phyloP scores from a whole-genome alignment of 2,113 vertebrate genomes.

The Phyllostomus discolor region DNA sequence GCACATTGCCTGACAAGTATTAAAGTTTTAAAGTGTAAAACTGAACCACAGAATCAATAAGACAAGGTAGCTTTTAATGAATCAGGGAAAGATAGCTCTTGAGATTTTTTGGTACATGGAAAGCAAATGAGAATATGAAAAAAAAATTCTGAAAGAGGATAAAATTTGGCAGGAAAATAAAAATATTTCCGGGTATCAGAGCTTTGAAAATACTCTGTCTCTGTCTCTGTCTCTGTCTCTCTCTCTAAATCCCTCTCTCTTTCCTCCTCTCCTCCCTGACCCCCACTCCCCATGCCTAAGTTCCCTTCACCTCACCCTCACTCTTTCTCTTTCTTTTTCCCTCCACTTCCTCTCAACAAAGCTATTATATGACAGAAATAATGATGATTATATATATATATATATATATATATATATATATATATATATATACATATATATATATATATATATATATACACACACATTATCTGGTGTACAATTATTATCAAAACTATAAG shows the following conservation, averaged over 20 bases:
- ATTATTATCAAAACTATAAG: not conserved
- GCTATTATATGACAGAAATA: not conserved
- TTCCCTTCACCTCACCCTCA: not conserved
- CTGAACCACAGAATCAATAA: not conserved
- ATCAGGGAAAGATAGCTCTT: not conserved
- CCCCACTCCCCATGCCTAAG: not conserved
- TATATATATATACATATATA: not conserved
- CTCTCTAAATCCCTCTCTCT: not conserved
- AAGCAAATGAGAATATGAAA: not conserved
- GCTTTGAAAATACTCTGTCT: not conserved
- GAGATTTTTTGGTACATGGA: not conserved
- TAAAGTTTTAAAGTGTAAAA: constrained; percentile 4
- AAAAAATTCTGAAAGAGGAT: not conserved
- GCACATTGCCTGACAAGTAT: not conserved
- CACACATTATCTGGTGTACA: not conserved
- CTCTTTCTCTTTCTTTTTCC: accelerated
- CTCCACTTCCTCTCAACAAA: not conserved
- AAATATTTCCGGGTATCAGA: not conserved
- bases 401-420: not conserved
- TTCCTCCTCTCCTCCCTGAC: not conserved
- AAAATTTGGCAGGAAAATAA: not conserved
- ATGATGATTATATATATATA: not conserved
- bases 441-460: not conserved
- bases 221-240: not conserved
- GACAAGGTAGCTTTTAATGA: not conserved